A percentile compares a stretch with the other conserved stretches of the same genome.
phyloP scores from a whole-genome alignment of 2,113 vertebrate species.

The Melanerpes aurifrons region DNA sequence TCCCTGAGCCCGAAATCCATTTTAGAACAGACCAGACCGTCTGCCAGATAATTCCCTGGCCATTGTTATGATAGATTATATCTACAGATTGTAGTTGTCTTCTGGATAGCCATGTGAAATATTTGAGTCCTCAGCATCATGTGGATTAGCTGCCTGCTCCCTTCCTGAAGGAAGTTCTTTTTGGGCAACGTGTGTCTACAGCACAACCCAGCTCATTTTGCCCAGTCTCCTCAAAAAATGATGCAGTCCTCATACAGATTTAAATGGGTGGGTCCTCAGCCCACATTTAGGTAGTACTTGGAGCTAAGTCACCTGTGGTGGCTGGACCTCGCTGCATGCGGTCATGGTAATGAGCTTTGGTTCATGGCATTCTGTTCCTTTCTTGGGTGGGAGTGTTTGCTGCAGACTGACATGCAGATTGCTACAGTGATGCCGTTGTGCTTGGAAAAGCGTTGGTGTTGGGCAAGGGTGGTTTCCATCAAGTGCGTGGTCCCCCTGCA shows the following conservation, averaged over 20 bases:
- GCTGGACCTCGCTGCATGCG: background rate
- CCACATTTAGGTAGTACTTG: background rate
- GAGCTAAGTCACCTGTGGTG: background rate
- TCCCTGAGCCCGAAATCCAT: background rate
- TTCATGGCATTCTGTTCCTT: background rate
- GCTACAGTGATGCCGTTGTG: background rate
- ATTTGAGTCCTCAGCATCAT: background rate
- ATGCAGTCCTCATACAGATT: background rate
- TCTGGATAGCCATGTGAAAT: background rate
- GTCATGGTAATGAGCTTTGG: background rate
- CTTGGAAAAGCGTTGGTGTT: slow-evolving; percentile 31
- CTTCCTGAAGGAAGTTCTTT: background rate
- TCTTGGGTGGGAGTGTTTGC: slow-evolving; percentile 15
- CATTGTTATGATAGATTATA: background rate
- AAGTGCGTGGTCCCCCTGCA: background rate
- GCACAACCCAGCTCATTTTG: background rate
- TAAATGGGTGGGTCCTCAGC: background rate
- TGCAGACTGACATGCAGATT: slow-evolving; percentile 3
- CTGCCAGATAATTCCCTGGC: background rate
- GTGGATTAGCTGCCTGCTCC: background rate
- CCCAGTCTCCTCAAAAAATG: background rate
- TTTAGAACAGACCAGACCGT: background rate
- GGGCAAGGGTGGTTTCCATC: background rate
- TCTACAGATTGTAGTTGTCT: background rate
- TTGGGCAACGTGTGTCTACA: background rate